Evolutionary conservation across 1,140 invertebrate species (phyloP), one percentile per base, ranked within the genome.

Genomic region (Phortica variegata): DNA sequence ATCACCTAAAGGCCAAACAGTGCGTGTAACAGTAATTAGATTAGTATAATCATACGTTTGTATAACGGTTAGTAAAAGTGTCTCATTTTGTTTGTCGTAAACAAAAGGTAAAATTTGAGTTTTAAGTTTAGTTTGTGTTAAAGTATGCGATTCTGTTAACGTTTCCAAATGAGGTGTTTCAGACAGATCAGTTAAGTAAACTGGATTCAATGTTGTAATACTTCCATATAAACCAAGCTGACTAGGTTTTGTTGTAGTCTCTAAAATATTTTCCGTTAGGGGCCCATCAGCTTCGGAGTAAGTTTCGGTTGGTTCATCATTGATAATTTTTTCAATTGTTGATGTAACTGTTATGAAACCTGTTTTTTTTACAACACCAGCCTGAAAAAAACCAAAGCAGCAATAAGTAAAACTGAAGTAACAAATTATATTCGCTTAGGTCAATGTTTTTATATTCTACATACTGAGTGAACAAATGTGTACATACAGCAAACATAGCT

Each of bases 121-220:
- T 69, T 93, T 93, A 2, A 92, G 75, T 77, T 93, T 84, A 1
- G 86, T 84, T 75, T 93, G 88, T 0, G 90, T 92, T 4, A 91
- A 92, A 48, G 90, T 92, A 77, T 92, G 93, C 1, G 89, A 91
- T 77, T 94, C 90, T 0, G 89, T 93, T n/a, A 91, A 78, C 0
- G 90, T 94, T 78, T 93, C 88, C 42, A 94, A 72, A 1, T 89
- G 87, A 16, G 88, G 89, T 1, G 88, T 93, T 57, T 87, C 87
- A 54, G 84, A 81, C 48, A 86, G 85, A 9, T 83, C 83, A 6
- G 86, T 84, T 9, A 92, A 77, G 31, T 85, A 84, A 54, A 93
- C 84, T 1, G 90, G 83, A 10, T 90, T 90, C 3, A 93, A 77
- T 1, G 90, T 92, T 9, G 86, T 89, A 31, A 93, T 83, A 44